phyloP scores from a whole-genome alignment of 2,888 invertebrate genomes.

The Aleiodes alternator region DNA sequence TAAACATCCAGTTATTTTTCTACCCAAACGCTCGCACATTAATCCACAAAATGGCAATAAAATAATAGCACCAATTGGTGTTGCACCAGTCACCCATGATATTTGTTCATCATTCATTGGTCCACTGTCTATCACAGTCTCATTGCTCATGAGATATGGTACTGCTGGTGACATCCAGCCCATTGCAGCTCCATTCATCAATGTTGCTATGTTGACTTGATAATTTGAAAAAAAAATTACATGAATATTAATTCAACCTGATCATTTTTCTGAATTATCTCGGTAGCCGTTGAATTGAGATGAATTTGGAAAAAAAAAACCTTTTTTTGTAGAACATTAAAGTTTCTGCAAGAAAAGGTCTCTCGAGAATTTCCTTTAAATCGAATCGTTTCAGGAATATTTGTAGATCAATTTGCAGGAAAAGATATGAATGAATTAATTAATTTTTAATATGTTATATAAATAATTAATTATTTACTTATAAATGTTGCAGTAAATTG shows the following conservation, averaged over 20 bases:
- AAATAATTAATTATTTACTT: no score
- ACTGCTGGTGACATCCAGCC: conserved; percentile 80
- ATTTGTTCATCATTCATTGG: conserved; percentile 77
- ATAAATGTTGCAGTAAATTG: conserved; percentile 55
- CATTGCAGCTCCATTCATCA: conserved; percentile 74
- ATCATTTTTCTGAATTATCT: no score
- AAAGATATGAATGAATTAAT: no score
- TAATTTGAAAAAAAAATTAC: no score
- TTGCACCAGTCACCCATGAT: conserved; percentile 78
- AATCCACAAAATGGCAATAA: conserved; percentile 76
- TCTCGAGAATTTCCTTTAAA: no score
- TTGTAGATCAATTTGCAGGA: neutral
- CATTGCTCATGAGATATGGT: conserved; percentile 72
- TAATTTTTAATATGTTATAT: no score
- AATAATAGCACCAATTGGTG: conserved; percentile 78
- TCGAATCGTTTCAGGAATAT: conserved; percentile 61
- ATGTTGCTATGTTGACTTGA: conserved; percentile 28
- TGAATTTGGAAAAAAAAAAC: conserved; percentile 52
- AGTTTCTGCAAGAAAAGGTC: conserved; percentile 66
- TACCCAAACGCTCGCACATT: conserved; percentile 77
- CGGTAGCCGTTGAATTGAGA: no score
- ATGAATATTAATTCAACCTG: no score
- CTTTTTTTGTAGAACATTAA: conserved; percentile 79
- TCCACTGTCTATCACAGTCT: conserved; percentile 73
- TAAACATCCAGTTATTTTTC: conserved; percentile 77